phyloP scores from a whole-genome alignment of 2,888 invertebrate genomes.

The Andrena flavipes region DNA sequence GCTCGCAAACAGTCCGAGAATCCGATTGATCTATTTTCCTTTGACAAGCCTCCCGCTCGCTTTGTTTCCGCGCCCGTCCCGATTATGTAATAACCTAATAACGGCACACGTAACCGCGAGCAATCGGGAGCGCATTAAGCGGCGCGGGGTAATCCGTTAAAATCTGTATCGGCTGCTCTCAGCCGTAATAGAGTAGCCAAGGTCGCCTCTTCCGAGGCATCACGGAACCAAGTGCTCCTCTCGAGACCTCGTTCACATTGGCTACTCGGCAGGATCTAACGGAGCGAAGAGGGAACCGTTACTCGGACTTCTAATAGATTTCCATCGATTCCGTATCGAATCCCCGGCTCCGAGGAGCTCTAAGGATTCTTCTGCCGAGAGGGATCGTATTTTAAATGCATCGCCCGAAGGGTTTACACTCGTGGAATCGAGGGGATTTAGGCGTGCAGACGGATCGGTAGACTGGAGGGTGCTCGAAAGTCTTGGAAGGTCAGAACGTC shows the following conservation, averaged over 20 bases:
- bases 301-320: conserved; percentile 5
- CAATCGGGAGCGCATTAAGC: conserved; percentile 17
- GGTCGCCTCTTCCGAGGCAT: conserved; percentile 51
- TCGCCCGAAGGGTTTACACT: neutral
- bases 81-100: conserved; percentile 44
- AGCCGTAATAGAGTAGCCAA: conserved; percentile 59
- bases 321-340: neutral
- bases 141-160: conserved; percentile 27
- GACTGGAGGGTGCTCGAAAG: conserved; percentile 60
- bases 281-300: conserved; percentile 16
- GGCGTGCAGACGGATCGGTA: neutral
- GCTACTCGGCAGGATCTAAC: conserved; percentile 24
- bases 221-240: conserved; percentile 24
- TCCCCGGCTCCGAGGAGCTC: neutral
- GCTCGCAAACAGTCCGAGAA: conserved; percentile 10
- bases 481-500: conserved; percentile 74
- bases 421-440: conserved; percentile 20
- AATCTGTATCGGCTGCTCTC: conserved; percentile 52
- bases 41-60: neutral
- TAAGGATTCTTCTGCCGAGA: neutral
- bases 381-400: neutral
- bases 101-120: conserved; percentile 13
- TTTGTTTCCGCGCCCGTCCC: neutral
- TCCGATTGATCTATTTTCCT: conserved; percentile 37
- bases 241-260: conserved; percentile 46